Base-by-base conservation (phyloP, 2,113 vertebrate species). In the Syngnathus floridae region DNA sequence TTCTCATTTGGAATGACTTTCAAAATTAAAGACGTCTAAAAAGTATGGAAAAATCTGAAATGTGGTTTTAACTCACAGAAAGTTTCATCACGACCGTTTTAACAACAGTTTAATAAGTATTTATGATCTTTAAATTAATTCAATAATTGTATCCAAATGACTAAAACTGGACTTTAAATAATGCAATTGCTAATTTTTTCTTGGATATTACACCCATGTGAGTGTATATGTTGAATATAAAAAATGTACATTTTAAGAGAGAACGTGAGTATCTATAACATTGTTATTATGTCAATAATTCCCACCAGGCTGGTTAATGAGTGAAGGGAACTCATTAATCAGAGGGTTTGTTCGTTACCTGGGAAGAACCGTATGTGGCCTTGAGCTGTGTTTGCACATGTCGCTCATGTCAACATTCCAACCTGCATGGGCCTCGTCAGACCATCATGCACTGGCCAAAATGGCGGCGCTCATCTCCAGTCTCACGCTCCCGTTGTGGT, bases 311-410 rank as follows among this genome's bases (percentile, higher is more conserved):
- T 21, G 43, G 74, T 71, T 76, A 80, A 75, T 80, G 37, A 76
- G 73, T 79, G 65, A 71, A 41, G 51, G 69, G 62, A 51, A 13
- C 64, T 22, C 21, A 43, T 41, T 64, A 19, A 54, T 55, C 65
- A 41, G 66, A 51, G 62, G 22, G 66, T 22, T 31, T 14, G 54
- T 35, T 56, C 26, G 69, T 56, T 76, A 51, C 40, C 40, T 54
- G 51, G 55, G 40, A 36, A 57, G 71, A 45, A 63, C 11, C 31
- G 73, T 59, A 8, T 74, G 17, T 35, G 75, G 78, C 87, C 82
- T 88, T 84, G 83, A 70, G 67, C 57, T 77, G 51, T 86, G 82
- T 87, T 85, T 87, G 76, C 74, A 80, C 67, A 68, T 64, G 48
- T 35, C 77, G 81, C 79, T 75, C 3, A 31, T 3, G 40, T 62